A percentile compares a stretch with the other conserved stretches of the same genome.
Evolutionary conservation across 2,797 vertebrate genomes (phyloP).

Genomic region (Chiloscyllium punctatum): DNA sequence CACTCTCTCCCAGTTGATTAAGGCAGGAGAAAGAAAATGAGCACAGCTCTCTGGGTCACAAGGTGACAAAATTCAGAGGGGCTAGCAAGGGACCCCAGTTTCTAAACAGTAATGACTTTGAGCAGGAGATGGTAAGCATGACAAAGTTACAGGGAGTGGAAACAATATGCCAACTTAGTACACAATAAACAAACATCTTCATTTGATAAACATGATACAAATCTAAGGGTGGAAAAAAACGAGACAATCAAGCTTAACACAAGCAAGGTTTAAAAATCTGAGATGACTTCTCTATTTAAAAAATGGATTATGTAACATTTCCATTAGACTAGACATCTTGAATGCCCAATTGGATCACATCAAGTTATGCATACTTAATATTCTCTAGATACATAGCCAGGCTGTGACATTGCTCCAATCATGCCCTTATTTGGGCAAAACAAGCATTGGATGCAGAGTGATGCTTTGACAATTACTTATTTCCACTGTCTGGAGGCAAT

Average conservation of each 20-base stretch:
- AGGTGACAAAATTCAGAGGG: background rate
- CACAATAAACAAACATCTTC: background rate
- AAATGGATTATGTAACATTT: background rate
- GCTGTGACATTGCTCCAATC: background rate
- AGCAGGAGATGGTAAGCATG: background rate
- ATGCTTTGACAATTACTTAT: background rate
- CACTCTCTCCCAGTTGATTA: too few species aligned
- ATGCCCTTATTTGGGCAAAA: background rate
- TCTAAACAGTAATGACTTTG: background rate
- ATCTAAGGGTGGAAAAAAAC: background rate
- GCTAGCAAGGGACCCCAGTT: background rate
- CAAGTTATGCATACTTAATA: background rate
- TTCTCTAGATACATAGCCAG: background rate
- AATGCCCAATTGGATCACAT: background rate
- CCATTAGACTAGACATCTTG: background rate
- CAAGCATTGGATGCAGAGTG: background rate
- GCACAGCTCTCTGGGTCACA: background rate
- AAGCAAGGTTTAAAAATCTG: background rate
- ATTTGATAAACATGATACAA: background rate
- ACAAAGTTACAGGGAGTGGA: background rate
- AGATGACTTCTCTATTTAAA: background rate
- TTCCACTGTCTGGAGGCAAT: background rate
- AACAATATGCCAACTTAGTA: background rate
- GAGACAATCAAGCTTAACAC: background rate
- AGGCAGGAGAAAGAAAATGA: too few species aligned